Evolutionary conservation across 2,113 vertebrate species (phyloP).

Genomic region (Nymphicus hollandicus): DNA sequence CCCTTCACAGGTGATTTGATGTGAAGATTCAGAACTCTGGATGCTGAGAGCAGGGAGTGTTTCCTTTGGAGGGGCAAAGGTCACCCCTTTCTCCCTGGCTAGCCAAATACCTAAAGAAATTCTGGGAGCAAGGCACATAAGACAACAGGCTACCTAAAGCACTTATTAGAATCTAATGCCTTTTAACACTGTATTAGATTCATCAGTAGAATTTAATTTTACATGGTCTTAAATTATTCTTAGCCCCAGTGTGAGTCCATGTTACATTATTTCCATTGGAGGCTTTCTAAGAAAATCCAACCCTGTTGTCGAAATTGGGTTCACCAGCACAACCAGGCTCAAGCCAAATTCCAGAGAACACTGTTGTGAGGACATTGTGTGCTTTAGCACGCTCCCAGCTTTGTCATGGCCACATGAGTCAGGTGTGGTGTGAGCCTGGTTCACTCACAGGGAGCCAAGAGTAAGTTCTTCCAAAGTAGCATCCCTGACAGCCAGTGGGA

Average conservation of each 20-base stretch:
- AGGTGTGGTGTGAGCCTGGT: accelerated
- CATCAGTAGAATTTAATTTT: background rate
- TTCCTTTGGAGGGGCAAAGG: background rate
- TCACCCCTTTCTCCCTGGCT: background rate
- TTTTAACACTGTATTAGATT: background rate
- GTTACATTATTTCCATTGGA: background rate
- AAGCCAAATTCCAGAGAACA: background rate
- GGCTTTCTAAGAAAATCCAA: background rate
- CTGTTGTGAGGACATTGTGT: background rate
- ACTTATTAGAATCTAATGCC: background rate
- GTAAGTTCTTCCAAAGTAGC: background rate
- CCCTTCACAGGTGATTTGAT: background rate
- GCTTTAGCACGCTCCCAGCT: background rate
- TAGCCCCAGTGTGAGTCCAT: background rate
- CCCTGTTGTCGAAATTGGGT: background rate
- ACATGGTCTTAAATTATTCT: background rate
- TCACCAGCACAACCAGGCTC: background rate
- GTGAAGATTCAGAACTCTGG: background rate
- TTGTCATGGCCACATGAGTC: background rate
- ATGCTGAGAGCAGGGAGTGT: background rate
- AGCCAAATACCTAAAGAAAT: background rate
- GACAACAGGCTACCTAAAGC: background rate
- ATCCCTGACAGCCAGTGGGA: background rate
- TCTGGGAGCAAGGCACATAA: background rate
- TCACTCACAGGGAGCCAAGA: background rate